Base-by-base conservation (phyloP, 2,797 vertebrate genomes). In the Ispidina picta region DNA sequence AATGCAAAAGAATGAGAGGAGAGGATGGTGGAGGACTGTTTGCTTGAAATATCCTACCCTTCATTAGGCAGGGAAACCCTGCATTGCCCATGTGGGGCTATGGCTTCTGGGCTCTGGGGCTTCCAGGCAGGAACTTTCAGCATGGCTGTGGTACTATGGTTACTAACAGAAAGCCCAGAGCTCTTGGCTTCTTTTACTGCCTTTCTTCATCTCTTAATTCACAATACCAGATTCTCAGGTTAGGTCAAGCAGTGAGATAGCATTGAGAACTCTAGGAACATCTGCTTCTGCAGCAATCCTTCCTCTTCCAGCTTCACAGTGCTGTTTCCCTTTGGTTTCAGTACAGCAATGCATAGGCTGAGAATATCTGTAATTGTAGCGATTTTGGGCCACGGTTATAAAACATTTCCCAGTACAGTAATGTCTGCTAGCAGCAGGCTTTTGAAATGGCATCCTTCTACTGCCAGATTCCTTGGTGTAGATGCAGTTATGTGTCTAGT, bases 371-470 rank as follows among this genome's bases (percentile, higher is more conserved):
- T 55, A 82, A 74, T 86, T 84, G 54, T 3, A 12, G 51, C 26
- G 79, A 29, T 86, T 91, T 86, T 48, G 83, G 65, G 74, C 18
- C 64, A 71, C 35, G 39, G 35, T 41, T 88, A 71, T 69, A 88
- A 91, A 88, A 54, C 54, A 29, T 68, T 63, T 77, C 83, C 75
- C 58, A 49, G 62, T 25, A 59, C 43, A 91, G 54, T 23, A 82
- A 19, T 60, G 51, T 62, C 71, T 89, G 74, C 43, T 52, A 82
- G 77, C 69, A 88, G 88, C 33, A 59, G 2, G 58, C 35, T 86
- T 92, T 72, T 51, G 78, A 88, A 94, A 91, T 19, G 55, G 66
- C 86, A 77, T 90, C 86, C 70, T 83, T 71, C 80, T 69, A 41
- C 62, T 77, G 78, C 74, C 78, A 91, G 55, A 84, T 88, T 86